phyloP scores from a whole-genome alignment of 2,888 invertebrate genomes.

The Megaustenia siamemsis region DNA sequence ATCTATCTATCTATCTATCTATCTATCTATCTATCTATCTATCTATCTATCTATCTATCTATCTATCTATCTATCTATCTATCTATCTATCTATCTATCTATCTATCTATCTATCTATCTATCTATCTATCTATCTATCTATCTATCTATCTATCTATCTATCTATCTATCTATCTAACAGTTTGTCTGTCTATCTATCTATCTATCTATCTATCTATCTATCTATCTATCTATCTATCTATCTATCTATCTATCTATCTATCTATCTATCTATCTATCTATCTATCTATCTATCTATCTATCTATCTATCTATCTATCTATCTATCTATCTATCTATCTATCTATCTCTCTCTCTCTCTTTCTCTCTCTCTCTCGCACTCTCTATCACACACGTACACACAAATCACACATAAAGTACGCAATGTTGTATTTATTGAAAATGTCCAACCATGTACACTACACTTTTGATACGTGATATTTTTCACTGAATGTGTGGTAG shows the following conservation, averaged over 20 bases:
- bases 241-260: slow-evolving; percentile 17
- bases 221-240: not conserved
- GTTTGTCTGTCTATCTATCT: not conserved
- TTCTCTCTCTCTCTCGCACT: slow-evolving; percentile 25
- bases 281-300: slow-evolving; percentile 31
- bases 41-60: not conserved
- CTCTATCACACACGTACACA: slow-evolving; percentile 1
- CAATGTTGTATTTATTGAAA: no score
- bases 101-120: not conserved
- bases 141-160: not conserved
- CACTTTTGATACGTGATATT: no score
- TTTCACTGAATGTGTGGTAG: no score
- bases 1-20: not conserved
- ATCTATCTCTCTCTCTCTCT: slow-evolving; percentile 33
- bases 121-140: not conserved
- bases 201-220: not conserved
- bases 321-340: not conserved
- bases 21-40: not conserved
- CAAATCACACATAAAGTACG: no score
- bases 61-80: not conserved
- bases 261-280: slow-evolving; percentile 23
- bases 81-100: slow-evolving; percentile 2
- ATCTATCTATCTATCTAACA: not conserved
- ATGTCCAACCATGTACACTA: no score
- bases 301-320: not conserved